Percentiles rank a stretch among this genome's conserved stretches.
Evolutionary conservation across 2,113 vertebrate species (phyloP).

Genomic region (Lipophrys pholis): DNA sequence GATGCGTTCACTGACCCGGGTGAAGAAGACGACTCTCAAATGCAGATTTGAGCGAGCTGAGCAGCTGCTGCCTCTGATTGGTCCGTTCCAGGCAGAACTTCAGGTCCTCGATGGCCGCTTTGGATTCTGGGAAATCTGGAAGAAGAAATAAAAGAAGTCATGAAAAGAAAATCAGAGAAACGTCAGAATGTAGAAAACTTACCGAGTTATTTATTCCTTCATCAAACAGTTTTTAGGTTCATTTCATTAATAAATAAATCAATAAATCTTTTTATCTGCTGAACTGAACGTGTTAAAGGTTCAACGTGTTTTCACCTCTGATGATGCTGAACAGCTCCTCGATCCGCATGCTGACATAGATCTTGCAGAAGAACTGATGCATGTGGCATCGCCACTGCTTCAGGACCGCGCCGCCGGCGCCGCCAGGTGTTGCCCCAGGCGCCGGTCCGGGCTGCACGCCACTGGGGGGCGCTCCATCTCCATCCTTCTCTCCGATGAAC

Average conservation of each 20-base stretch:
- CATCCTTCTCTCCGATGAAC: constrained; percentile 78
- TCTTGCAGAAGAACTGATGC: constrained; percentile 95
- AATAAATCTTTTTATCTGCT: too few species aligned
- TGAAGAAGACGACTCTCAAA: constrained; percentile 95
- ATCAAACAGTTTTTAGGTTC: too few species aligned
- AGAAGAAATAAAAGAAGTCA: background rate
- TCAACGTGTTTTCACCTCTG: constrained; percentile 84
- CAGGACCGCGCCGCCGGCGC: constrained; percentile 75
- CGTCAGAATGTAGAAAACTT: too few species aligned
- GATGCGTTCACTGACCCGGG: constrained; percentile 83
- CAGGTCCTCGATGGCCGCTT: constrained; percentile 94
- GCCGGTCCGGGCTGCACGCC: constrained; percentile 42
- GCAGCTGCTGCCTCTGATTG: constrained; percentile 94
- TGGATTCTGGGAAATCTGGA: constrained; percentile 96
- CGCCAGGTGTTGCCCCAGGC: too few species aligned
- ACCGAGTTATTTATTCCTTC: too few species aligned
- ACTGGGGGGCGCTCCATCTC: background rate
- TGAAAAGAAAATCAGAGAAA: background rate
- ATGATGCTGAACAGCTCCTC: constrained; percentile 98
- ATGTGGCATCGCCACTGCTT: constrained; percentile 95
- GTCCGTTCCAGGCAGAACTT: constrained; percentile 96
- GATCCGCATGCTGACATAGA: constrained; percentile 95
- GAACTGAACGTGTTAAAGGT: too few species aligned
- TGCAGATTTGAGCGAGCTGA: constrained; percentile 91
- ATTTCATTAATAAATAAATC: too few species aligned